These are phyloP conservation scores for Leontopithecus rosalia DNA, from an alignment of 2,797 vertebrate genomes.

Conservation along the genomic window DNA sequence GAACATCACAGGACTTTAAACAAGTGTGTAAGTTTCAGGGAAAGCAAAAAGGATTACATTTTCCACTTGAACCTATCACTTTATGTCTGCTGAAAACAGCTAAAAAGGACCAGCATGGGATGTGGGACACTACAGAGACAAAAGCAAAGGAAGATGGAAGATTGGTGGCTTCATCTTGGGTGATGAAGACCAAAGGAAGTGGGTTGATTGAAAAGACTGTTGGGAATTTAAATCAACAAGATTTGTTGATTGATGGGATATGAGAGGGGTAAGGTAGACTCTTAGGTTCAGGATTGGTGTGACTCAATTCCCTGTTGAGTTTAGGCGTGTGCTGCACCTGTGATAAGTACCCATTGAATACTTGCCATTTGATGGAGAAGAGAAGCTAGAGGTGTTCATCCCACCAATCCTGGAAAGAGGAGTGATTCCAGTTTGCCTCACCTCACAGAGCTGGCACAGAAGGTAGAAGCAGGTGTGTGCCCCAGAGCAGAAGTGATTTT, in stretches of 20 bases:
- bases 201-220: not conserved
- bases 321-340: not conserved
- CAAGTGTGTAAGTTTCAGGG: not conserved
- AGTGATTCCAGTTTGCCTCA: conserved; percentile 28
- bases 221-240: not conserved
- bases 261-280: not conserved
- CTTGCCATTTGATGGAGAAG: not conserved
- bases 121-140: not conserved
- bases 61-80: not conserved
- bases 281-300: not conserved
- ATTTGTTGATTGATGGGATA: not conserved
- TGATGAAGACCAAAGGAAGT: not conserved
- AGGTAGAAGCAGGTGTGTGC: conserved; percentile 61
- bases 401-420: not conserved
- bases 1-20: not conserved
- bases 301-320: no score
- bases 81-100: not conserved
- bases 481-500: conserved; percentile 60
- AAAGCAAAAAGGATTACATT: not conserved
- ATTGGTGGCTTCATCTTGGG: not conserved
- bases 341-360: not conserved
- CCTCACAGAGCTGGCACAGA: conserved; percentile 52
- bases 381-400: not conserved
- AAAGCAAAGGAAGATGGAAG: not conserved
- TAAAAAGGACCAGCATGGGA: not conserved